Evolutionary conservation across 2,888 invertebrate genomes (phyloP).

Genomic region (Rhagophthalmus giganteus): DNA sequence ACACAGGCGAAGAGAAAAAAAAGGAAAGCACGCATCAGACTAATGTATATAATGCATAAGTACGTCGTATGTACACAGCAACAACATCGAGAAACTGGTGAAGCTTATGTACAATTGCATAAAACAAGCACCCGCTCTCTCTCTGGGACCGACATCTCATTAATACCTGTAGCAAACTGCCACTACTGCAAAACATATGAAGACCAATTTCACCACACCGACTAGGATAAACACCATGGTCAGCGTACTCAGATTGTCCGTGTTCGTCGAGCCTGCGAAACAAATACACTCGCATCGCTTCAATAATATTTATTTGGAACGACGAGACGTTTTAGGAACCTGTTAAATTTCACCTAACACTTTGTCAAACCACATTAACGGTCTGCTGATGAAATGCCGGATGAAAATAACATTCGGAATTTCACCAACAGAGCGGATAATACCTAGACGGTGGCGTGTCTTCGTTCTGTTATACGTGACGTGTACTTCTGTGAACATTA

Average conservation of each 20-base stretch:
- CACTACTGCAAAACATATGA: constrained; percentile 93
- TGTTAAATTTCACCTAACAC: too few species aligned
- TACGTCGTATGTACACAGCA: constrained; percentile 40
- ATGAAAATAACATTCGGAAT: too few species aligned
- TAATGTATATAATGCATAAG: constrained; percentile 39
- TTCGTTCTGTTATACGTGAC: too few species aligned
- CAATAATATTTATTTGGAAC: too few species aligned
- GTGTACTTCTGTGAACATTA: too few species aligned
- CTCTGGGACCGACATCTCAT: constrained; percentile 38
- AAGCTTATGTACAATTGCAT: constrained; percentile 53
- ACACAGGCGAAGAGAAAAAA: constrained; percentile 61
- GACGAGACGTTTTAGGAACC: too few species aligned
- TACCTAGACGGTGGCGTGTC: too few species aligned
- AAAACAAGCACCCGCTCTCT: constrained; percentile 37
- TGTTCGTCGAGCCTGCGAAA: constrained; percentile 72
- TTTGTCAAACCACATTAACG: too few species aligned
- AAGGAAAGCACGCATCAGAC: constrained; percentile 61
- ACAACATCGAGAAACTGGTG: constrained; percentile 47
- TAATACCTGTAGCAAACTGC: constrained; percentile 94
- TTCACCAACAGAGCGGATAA: too few species aligned
- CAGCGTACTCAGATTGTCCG: constrained; percentile 85
- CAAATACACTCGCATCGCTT: constrained; percentile 34
- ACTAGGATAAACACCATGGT: constrained; percentile 91
- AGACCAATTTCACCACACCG: constrained; percentile 89
- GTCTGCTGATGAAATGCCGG: too few species aligned